These are phyloP conservation scores for Neelides folsomi DNA, from an alignment of 2,888 invertebrate species.

Conservation along the genomic window DNA sequence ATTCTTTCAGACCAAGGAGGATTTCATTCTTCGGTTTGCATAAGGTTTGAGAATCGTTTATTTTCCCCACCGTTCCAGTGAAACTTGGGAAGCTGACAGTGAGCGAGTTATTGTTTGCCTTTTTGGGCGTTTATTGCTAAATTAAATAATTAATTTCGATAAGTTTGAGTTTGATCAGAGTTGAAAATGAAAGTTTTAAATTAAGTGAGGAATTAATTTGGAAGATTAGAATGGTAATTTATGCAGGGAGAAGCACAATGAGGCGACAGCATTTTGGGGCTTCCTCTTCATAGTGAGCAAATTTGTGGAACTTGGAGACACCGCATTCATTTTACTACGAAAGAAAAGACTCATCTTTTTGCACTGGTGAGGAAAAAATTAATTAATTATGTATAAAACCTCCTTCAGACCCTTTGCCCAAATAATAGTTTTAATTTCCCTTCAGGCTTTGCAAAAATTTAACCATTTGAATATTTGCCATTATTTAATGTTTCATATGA, in stretches of 20 bases:
- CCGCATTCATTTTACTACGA: conserved; percentile 18
- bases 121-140: no score
- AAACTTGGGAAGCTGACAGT: not conserved
- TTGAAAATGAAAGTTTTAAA: not conserved
- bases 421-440: not conserved
- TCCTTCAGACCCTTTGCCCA: not conserved
- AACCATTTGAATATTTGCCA: no score
- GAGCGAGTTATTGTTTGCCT: no score
- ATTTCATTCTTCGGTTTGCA: conserved; percentile 8
- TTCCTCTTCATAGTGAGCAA: conserved; percentile 17
- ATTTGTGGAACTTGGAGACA: conserved; percentile 15
- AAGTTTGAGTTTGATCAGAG: no score
- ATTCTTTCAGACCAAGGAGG: conserved; percentile 1
- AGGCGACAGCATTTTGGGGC: conserved; percentile 21
- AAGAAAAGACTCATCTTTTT: conserved; percentile 18
- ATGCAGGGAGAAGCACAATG: conserved; percentile 16
- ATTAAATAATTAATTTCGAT: no score
- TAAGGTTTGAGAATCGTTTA: conserved; percentile 11
- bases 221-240: not conserved
- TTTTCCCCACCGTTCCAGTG: not conserved
- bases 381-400: not conserved
- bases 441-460: no score
- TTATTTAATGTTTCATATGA: no score
- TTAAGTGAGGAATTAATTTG: not conserved
- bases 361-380: conserved; percentile 12